Evolutionary conservation across 1,140 invertebrate species (phyloP).

Genomic region (Tigriopus japonicus): DNA sequence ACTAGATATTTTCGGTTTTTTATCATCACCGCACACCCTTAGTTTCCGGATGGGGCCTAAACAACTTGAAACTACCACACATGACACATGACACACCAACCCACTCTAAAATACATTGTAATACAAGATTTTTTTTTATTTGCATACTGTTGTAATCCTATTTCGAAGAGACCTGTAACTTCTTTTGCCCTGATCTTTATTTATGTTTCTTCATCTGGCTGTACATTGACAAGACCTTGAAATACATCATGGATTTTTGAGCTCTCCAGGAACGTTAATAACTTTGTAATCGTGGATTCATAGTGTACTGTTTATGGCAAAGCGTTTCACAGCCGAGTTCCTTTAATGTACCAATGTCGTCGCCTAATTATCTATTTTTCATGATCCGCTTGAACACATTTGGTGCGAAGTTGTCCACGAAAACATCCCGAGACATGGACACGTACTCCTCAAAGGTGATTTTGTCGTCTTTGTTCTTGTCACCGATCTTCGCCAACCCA

Average conservation of each 20-base stretch:
- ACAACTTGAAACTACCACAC: too few relatives aligned
- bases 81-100: too few relatives aligned
- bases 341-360: background rate
- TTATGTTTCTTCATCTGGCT: background rate
- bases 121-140: too few relatives aligned
- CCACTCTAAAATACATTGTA: too few relatives aligned
- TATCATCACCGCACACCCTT: too few relatives aligned
- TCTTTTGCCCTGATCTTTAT: background rate
- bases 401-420: constrained; percentile 9
- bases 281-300: background rate
- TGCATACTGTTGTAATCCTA: too few relatives aligned
- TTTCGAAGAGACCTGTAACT: too few relatives aligned
- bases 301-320: too few relatives aligned
- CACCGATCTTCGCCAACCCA: constrained; percentile 1
- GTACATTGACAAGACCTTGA: background rate
- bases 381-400: constrained; percentile 3
- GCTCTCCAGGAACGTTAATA: background rate
- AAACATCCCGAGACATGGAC: constrained; percentile 6
- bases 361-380: background rate
- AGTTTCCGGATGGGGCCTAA: too few relatives aligned
- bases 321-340: constrained; percentile 1
- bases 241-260: background rate
- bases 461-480: constrained; percentile 4
- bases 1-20: too few relatives aligned
- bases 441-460: constrained; percentile 7